Evolutionary conservation across 2,888 invertebrate species (phyloP), one percentile per base, ranked within the genome.

Genomic region (Ditula angustiorana): DNA sequence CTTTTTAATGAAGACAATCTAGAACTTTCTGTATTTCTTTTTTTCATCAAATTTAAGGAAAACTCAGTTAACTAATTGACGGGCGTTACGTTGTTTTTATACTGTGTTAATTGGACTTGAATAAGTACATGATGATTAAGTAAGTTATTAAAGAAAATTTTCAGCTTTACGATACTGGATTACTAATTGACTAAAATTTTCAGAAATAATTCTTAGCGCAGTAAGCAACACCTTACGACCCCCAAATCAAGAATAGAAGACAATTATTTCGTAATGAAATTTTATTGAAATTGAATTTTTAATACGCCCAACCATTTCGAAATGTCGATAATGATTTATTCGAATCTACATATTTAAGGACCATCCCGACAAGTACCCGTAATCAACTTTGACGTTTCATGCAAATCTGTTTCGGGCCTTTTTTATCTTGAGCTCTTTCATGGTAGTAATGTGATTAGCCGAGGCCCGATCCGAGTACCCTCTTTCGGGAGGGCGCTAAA

Each of bases 401-500:
- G 88, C 85, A 92, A 92, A 91, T 92, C 89, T 88, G 86, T 86
- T 86, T 80, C 82, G 82, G 78, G 79, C 81, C 86, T 87, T 89
- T 88, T 87, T 89, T 88, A 85, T 85, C 85, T 82, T 76, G 76
- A 85, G 87, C 83, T 88, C 87, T 90, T 87, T 89, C 81, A 85
- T 82, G 85, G 83, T 82, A 74, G 85, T 92, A 92, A 92, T 89
- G 86, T 88, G 91, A 92, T 92, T 92, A 92, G 85, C 82, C 78
- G 77, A 83, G 84, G 78, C 81, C 81, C 81, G 82, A 81, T 81
- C 78, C 77, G 77, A 75, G 77, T 78, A 75, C 84, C 86, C 86
- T 86, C 86, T 83, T 83, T 79, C 71, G 73, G 72, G 74, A 81
- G 89, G 89, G 90, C 75, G 88, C 87, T 88, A 92, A 91, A 91